phyloP scores from a whole-genome alignment of 2,113 vertebrate genomes.

The Limanda limanda region DNA sequence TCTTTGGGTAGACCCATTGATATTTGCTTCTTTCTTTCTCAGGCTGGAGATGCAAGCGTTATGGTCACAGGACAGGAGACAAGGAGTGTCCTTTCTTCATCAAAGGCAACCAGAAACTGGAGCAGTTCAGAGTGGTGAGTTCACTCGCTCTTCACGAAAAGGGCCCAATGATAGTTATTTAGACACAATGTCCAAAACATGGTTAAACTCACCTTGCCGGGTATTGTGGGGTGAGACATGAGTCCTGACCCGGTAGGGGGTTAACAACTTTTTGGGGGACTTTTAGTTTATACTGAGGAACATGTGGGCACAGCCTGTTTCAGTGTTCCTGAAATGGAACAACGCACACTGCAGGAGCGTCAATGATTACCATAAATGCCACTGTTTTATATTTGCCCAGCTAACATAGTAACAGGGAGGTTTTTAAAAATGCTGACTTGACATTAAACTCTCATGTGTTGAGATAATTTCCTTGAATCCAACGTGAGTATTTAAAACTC shows the following conservation, averaged over 20 bases:
- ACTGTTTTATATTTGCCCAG: constrained; percentile 54
- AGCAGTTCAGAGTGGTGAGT: constrained; percentile 98
- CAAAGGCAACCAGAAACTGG: constrained; percentile 98
- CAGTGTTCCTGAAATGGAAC: constrained; percentile 24
- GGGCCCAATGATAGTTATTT: constrained; percentile 7
- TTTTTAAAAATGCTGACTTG: constrained; percentile 44
- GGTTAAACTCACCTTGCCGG: neutral
- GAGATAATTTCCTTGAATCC: neutral
- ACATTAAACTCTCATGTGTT: constrained; percentile 13
- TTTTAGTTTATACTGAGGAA: constrained; percentile 30
- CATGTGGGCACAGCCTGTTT: constrained; percentile 29
- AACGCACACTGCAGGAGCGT: constrained; percentile 21
- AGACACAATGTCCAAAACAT: neutral
- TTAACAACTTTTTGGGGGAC: neutral
- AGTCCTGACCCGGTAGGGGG: neutral
- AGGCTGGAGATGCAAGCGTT: constrained; percentile 98
- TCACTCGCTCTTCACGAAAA: neutral
- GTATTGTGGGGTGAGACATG: neutral
- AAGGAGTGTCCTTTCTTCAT: constrained; percentile 97
- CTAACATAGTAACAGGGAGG: constrained; percentile 31
- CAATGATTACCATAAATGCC: constrained; percentile 74
- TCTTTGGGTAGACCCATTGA: neutral
- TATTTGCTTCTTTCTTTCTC: constrained; percentile 42
- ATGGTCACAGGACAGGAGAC: constrained; percentile 96
- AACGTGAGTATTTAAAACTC: neutral